Percentiles rank a stretch among this genome's conserved stretches.
Evolutionary conservation across 2,888 invertebrate species (phyloP).

Genomic region (Metopia argyrocephala): DNA sequence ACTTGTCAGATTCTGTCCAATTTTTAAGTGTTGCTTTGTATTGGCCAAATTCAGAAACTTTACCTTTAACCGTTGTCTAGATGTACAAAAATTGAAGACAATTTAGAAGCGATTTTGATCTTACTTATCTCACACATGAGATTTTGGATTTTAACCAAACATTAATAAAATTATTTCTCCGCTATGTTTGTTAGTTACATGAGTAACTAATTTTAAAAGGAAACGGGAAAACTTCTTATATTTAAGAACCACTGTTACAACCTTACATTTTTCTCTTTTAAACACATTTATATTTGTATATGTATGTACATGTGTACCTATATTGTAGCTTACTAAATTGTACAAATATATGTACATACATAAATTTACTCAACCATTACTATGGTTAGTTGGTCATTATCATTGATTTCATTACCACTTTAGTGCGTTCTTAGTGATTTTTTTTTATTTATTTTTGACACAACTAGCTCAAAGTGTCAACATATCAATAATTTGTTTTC

Average conservation of each 20-base stretch:
- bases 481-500: constrained; percentile 25
- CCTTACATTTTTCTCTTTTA: background rate
- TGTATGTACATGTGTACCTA: background rate
- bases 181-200: too few species aligned
- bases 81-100: too few species aligned
- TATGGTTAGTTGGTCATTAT: constrained; percentile 6
- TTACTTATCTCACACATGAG: too few species aligned
- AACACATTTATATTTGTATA: background rate
- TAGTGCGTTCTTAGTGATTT: background rate
- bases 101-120: too few species aligned
- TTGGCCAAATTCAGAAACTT: too few species aligned
- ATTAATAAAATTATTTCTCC: too few species aligned
- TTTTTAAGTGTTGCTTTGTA: too few species aligned
- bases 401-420: constrained; percentile 1
- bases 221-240: background rate
- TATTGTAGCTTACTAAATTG: constrained; percentile 1
- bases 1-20: too few species aligned
- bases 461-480: constrained; percentile 56
- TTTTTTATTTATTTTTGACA: background rate
- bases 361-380: constrained; percentile 47
- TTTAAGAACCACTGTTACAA: constrained; percentile 1
- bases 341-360: background rate
- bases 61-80: too few species aligned
- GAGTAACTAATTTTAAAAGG: too few species aligned
- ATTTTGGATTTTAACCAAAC: too few species aligned